Percentiles rank a stretch among this genome's conserved stretches.
phyloP scores from a whole-genome alignment of 2,888 invertebrate genomes.

The Thecophora atra region DNA sequence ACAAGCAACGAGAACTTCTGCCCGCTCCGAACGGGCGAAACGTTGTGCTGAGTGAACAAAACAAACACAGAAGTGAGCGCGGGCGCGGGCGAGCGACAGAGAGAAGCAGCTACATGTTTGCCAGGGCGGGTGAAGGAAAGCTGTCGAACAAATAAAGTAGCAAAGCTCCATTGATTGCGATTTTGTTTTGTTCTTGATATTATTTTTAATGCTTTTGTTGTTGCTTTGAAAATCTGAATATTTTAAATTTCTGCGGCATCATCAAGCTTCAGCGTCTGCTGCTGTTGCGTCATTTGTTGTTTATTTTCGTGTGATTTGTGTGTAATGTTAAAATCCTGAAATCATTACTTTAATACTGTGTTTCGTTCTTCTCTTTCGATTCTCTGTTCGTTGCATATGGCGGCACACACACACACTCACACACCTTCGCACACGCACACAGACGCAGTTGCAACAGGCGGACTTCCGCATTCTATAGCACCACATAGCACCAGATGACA shows the following conservation, averaged over 20 bases:
- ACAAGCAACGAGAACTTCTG: slow-evolving; percentile 23
- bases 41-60: slow-evolving; percentile 36
- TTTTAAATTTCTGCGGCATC: slow-evolving; percentile 15
- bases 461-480: slow-evolving; percentile 28
- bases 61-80: slow-evolving; percentile 22
- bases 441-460: slow-evolving; percentile 13
- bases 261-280: background rate
- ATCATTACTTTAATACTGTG: too few relatives aligned
- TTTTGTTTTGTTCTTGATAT: slow-evolving; percentile 36
- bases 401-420: slow-evolving; percentile 29
- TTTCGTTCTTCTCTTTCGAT: background rate
- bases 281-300: background rate
- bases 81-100: background rate
- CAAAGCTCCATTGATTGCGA: slow-evolving; percentile 35
- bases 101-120: background rate
- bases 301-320: background rate
- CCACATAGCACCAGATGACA: slow-evolving; percentile 33
- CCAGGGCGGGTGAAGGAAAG: background rate
- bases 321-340: too few relatives aligned
- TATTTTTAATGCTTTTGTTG: slow-evolving; percentile 25
- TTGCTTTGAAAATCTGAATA: background rate
- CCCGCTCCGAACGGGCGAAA: slow-evolving; percentile 4
- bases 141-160: slow-evolving; percentile 30
- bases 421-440: slow-evolving; percentile 29
- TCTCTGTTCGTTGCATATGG: slow-evolving; percentile 1